These are phyloP conservation scores for Cheilosia impressa DNA, from an alignment of 2,888 invertebrate species.

Conservation along the genomic window DNA sequence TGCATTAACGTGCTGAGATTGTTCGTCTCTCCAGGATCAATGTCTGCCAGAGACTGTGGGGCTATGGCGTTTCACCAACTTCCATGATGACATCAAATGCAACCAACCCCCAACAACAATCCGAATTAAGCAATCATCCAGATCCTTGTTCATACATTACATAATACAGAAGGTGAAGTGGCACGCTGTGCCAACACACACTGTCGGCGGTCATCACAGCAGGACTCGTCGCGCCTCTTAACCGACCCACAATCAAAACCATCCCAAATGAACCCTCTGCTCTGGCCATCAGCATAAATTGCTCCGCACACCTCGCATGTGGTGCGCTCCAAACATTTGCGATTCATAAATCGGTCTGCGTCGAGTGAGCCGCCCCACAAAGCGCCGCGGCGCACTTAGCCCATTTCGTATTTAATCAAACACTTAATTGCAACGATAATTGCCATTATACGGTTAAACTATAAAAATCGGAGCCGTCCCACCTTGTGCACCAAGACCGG, in stretches of 20 bases:
- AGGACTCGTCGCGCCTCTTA: slow-evolving; percentile 45
- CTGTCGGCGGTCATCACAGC: slow-evolving; percentile 56
- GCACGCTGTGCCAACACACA: slow-evolving; percentile 55
- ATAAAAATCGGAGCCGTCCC: slow-evolving; percentile 55
- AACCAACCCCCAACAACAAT: not conserved
- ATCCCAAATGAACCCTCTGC: slow-evolving; percentile 11
- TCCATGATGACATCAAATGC: no score
- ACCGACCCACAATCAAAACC: slow-evolving; percentile 25
- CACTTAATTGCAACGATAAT: slow-evolving; percentile 75
- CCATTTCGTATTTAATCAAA: slow-evolving; percentile 75
- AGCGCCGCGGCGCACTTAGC: slow-evolving; percentile 58
- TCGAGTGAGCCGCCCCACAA: slow-evolving; percentile 6
- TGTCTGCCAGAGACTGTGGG: no score
- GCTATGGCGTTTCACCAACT: no score
- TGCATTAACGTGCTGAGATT: no score
- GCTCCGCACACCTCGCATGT: slow-evolving; percentile 9
- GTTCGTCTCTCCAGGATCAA: no score
- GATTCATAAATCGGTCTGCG: slow-evolving; percentile 54
- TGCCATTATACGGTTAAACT: slow-evolving; percentile 73
- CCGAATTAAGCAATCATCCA: slow-evolving; percentile 54
- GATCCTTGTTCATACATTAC: slow-evolving; percentile 24
- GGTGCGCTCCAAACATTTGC: slow-evolving; percentile 4
- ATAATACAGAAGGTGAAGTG: slow-evolving; percentile 28
- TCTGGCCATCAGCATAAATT: slow-evolving; percentile 33
- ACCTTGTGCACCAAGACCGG: not conserved